Evolutionary conservation across 2,113 vertebrate species (phyloP).

Genomic region (Neogobius melanostomus): DNA sequence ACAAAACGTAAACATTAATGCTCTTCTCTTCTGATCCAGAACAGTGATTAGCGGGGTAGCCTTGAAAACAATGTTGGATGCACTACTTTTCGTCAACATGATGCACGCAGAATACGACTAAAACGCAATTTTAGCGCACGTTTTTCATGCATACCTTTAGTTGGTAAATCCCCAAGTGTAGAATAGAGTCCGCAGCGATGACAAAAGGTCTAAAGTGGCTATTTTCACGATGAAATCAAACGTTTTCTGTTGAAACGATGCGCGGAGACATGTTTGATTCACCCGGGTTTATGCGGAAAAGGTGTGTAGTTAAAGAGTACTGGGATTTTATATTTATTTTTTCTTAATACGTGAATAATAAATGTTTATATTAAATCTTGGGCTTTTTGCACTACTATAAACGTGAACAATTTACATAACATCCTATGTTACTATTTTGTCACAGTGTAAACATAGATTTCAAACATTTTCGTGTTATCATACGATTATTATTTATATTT

Average conservation of each 20-base stretch:
- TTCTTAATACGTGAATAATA: neutral
- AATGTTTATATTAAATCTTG: neutral
- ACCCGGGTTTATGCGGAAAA: slow-evolving; percentile 11
- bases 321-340: rapidly evolving
- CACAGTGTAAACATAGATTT: too few species aligned
- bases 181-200: neutral
- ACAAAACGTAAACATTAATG: too few species aligned
- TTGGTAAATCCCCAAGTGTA: neutral
- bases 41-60: too few species aligned
- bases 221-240: neutral
- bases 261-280: slow-evolving; percentile 29
- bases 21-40: too few species aligned
- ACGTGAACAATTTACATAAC: too few species aligned
- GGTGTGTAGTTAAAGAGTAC: slow-evolving; percentile 2
- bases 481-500: too few species aligned
- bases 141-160: neutral
- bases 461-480: too few species aligned
- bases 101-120: too few species aligned
- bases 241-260: neutral
- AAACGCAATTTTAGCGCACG: neutral
- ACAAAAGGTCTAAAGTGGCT: neutral
- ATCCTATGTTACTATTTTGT: too few species aligned
- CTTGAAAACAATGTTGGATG: too few species aligned
- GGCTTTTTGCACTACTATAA: neutral
- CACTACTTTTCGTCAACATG: too few species aligned